phyloP scores from a whole-genome alignment of 2,888 invertebrate genomes.

The Meiosimyza decipiens region DNA sequence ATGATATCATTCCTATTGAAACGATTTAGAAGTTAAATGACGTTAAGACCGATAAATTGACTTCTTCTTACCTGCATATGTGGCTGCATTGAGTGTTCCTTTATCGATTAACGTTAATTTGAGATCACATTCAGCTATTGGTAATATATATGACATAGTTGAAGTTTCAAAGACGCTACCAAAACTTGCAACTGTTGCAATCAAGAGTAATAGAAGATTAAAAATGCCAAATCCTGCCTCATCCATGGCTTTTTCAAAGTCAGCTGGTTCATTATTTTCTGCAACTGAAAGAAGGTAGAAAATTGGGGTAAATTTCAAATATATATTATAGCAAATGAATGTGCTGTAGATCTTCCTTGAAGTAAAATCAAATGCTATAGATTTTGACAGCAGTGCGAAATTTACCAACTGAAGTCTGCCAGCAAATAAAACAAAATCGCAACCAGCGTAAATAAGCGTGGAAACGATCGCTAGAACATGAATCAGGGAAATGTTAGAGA shows the following conservation, averaged over 20 bases:
- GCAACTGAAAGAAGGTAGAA: not conserved
- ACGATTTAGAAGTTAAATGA: conserved; percentile 13
- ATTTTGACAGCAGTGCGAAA: too few species aligned
- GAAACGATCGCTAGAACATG: too few species aligned
- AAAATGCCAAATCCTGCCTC: conserved; percentile 78
- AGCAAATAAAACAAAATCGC: too few species aligned
- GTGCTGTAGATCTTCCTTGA: too few species aligned
- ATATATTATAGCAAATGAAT: too few species aligned
- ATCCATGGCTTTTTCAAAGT: conserved; percentile 79
- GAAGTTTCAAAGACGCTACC: conserved; percentile 78
- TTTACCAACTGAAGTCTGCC: too few species aligned
- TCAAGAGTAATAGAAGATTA: conserved; percentile 73
- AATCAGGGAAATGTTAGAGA: too few species aligned
- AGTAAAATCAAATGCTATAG: too few species aligned
- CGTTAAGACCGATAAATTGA: not conserved
- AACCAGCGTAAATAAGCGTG: too few species aligned
- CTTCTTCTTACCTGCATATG: conserved; percentile 73
- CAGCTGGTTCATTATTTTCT: conserved; percentile 64
- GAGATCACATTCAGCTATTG: conserved; percentile 81
- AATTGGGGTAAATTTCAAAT: too few species aligned
- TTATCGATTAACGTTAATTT: conserved; percentile 75
- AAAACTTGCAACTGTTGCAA: conserved; percentile 75
- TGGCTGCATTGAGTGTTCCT: conserved; percentile 77
- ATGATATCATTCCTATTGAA: conserved; percentile 77
- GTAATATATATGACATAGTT: conserved; percentile 78